These are phyloP conservation scores for Phengaris alcon DNA, from an alignment of 2,888 invertebrate species.

Conservation along the genomic window DNA sequence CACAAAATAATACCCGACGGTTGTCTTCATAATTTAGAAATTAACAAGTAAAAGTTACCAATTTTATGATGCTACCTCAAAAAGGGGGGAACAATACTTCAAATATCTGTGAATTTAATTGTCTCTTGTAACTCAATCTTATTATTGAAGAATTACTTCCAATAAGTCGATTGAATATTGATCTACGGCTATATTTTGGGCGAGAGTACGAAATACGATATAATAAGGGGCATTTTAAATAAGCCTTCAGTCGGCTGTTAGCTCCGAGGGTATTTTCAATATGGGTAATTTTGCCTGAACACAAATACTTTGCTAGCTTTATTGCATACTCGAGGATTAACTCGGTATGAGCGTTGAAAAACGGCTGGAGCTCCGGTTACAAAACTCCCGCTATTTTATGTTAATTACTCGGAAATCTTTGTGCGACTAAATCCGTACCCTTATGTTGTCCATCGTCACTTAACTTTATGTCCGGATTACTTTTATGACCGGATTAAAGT, in stretches of 20 bases:
- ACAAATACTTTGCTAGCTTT: slow-evolving; percentile 76
- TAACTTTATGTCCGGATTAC: slow-evolving; percentile 78
- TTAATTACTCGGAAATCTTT: slow-evolving; percentile 78
- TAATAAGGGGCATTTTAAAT: slow-evolving; percentile 52
- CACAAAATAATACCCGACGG: not conserved
- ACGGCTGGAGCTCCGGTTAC: slow-evolving; percentile 65
- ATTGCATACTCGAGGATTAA: slow-evolving; percentile 77
- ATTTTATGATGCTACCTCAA: not conserved
- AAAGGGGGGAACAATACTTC: not conserved
- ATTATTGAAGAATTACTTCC: slow-evolving; percentile 22
- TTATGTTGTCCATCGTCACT: slow-evolving; percentile 77
- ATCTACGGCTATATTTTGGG: slow-evolving; percentile 51
- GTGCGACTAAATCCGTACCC: slow-evolving; percentile 74
- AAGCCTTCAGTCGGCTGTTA: slow-evolving; percentile 71
- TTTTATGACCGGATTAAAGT: slow-evolving; percentile 77
- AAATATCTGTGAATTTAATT: slow-evolving; percentile 18
- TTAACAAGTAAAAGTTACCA: not conserved
- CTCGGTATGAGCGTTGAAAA: slow-evolving; percentile 74
- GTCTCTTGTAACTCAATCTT: slow-evolving; percentile 14
- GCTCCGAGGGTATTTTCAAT: slow-evolving; percentile 77
- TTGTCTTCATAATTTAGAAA: not conserved
- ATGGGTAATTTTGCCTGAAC: slow-evolving; percentile 76
- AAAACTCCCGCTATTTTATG: slow-evolving; percentile 75
- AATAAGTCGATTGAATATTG: slow-evolving; percentile 50
- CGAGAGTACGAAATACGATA: slow-evolving; percentile 43